Base-by-base conservation (phyloP, 1,140 invertebrate genomes). In the Temnothorax nylanderi region DNA sequence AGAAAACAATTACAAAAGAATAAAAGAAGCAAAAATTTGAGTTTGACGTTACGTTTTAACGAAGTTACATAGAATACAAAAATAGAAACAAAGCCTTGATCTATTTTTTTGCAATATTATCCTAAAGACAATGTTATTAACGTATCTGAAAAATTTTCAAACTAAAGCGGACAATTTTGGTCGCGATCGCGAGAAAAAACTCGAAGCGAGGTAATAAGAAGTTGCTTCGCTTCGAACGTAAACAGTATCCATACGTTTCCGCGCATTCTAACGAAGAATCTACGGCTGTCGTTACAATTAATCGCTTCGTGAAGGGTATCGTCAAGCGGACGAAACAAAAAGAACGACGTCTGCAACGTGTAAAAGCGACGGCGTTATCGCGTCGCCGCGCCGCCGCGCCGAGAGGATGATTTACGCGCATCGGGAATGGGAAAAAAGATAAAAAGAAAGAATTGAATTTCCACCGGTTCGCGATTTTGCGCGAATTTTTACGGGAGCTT, bases 251-350 rank as follows among this genome's bases (percentile, higher is more conserved):
- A 18, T 60, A 60, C 16, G 7, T 58, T 71, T 58, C 11, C 16
- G 10, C 7, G 54, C 13, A 32, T 60, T 8, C 21, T 71, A 34
- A 47, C 41, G n/a, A 60, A 74, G 13, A 60, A 75, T 49, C 21
- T 41, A n/a, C 34, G 26, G 18, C 18, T 67, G 71, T 75, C 56
- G 44, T 84, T 84, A 84, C 80, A 62, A 75, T 84, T 75, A 84
- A 84, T 37, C 26, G 41, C 18, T 51, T 82, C 51, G 41, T 56
- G 41, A 7, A 32, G 21, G 6, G 11, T 58, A 58, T 58, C 44
- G 49, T 13, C 65, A 16, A 69, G 13, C 21, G 11, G 6, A 69
- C 10, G 16, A 41, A 60, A 47, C 26, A 74, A 72, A 82, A 71
- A 56, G 21, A 7, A 11, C 2, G 34, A 1, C 7, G 13, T 80